phyloP scores from a whole-genome alignment of 2,797 vertebrate species.

The Alcedo atthis region DNA sequence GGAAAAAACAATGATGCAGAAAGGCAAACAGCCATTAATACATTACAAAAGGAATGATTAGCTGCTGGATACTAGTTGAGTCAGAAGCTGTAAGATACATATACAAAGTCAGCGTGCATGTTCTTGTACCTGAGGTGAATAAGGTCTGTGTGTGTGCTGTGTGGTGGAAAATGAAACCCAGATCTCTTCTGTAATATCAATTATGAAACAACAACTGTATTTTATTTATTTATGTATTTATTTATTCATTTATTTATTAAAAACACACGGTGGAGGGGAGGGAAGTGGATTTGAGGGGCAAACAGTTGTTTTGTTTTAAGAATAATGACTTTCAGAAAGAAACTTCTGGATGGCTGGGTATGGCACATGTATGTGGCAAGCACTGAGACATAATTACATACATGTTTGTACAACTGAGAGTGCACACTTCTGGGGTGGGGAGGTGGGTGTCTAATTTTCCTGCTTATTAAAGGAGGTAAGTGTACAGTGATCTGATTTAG shows the following conservation, averaged over 20 bases:
- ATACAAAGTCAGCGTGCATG: background rate
- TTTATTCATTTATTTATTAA: no score
- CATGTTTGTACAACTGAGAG: background rate
- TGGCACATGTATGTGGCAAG: background rate
- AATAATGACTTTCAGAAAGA: background rate
- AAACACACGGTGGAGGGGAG: background rate
- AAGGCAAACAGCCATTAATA: background rate
- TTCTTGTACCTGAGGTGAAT: slow-evolving; percentile 17
- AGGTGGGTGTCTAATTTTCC: background rate
- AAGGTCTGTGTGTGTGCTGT: background rate
- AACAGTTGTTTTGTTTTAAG: background rate
- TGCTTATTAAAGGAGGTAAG: background rate
- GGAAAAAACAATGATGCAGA: background rate
- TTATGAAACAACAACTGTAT: background rate
- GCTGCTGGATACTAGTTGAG: slow-evolving; percentile 9
- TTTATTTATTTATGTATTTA: no score
- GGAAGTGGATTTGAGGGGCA: background rate
- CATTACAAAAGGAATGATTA: slow-evolving; percentile 8
- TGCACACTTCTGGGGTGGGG: background rate
- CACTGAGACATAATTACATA: background rate
- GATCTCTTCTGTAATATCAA: background rate
- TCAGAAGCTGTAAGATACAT: background rate
- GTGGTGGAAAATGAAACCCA: slow-evolving; percentile 9
- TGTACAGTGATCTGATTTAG: background rate
- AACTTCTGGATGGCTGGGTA: background rate